A percentile compares a stretch with the other conserved stretches of the same genome.
phyloP scores from a whole-genome alignment of 2,113 vertebrate species.

The Spheniscus mendiculus region DNA sequence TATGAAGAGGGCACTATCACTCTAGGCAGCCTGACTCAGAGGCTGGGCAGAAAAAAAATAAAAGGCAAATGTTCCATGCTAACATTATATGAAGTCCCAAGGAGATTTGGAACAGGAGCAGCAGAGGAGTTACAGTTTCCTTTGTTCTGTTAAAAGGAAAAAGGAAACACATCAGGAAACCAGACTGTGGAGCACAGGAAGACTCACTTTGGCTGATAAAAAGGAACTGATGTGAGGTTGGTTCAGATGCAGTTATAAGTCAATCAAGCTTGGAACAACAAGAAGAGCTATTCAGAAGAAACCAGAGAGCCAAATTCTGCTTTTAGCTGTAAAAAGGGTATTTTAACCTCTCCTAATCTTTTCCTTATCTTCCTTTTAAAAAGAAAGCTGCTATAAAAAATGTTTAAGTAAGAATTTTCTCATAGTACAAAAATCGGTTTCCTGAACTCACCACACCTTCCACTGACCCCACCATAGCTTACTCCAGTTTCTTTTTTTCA shows the following conservation, averaged over 20 bases:
- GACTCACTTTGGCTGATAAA: slow-evolving; percentile 88
- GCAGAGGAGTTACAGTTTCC: slow-evolving; percentile 79
- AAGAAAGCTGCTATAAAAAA: not conserved
- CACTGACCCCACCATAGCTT: slow-evolving; percentile 15
- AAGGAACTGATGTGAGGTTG: slow-evolving; percentile 79
- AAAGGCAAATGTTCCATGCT: slow-evolving; percentile 13
- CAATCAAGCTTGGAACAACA: slow-evolving; percentile 82
- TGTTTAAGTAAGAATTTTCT: not conserved
- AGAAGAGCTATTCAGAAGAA: slow-evolving; percentile 71
- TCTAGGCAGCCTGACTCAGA: not conserved
- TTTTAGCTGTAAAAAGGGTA: not conserved
- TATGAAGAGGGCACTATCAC: slow-evolving; percentile 2
- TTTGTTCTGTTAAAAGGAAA: slow-evolving; percentile 92
- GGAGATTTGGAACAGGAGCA: slow-evolving; percentile 72
- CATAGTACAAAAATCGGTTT: not conserved
- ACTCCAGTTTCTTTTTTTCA: slow-evolving; percentile 47
- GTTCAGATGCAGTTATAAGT: slow-evolving; percentile 84
- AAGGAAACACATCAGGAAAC: slow-evolving; percentile 97
- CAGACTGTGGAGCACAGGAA: slow-evolving; percentile 93
- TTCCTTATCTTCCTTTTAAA: slow-evolving; percentile 23
- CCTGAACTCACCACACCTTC: slow-evolving; percentile 33
- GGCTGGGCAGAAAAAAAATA: not conserved
- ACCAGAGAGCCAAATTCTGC: slow-evolving; percentile 51
- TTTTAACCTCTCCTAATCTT: slow-evolving; percentile 33
- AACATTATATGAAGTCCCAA: slow-evolving; percentile 56